Conservation (phyloP, 2,113 vertebrate species). For the Syngnathus floridae region DNA sequence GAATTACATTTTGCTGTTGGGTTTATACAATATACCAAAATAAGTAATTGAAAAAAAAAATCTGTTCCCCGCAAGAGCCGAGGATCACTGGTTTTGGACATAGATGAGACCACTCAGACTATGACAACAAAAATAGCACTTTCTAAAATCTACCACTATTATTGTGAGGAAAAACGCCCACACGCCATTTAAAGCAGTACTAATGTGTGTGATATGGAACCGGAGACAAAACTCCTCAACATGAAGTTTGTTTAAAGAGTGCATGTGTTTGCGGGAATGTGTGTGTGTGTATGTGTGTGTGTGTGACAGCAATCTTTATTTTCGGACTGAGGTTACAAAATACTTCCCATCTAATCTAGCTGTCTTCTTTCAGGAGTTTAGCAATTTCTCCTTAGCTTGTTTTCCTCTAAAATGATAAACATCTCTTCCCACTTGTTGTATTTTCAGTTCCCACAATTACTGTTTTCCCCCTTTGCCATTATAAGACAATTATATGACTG, state of each 20-base stretch:
- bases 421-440: background rate
- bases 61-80: conserved; percentile 37
- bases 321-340: conserved; percentile 16
- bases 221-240: background rate
- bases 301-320: conserved; percentile 19
- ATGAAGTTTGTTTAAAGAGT: background rate
- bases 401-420: background rate
- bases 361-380: conserved; percentile 1
- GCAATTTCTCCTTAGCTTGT: conserved; percentile 3
- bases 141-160: conserved; percentile 30
- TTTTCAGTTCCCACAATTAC: conserved; percentile 18
- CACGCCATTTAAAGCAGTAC: conserved; percentile 1
- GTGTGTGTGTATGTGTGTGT: background rate
- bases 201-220: background rate
- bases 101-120: background rate
- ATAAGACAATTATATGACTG: conserved; percentile 10
- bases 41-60: conserved; percentile 14
- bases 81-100: conserved; percentile 18
- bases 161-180: conserved; percentile 10
- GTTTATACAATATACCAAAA: conserved; percentile 54
- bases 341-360: conserved; percentile 14
- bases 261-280: background rate
- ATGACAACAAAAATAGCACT: background rate
- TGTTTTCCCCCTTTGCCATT: background rate
- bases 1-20: conserved; percentile 64